Percentiles rank a stretch among this genome's conserved stretches.
Conservation (phyloP, 2,113 vertebrate genomes). For the Hydrolagus affinis region DNA sequence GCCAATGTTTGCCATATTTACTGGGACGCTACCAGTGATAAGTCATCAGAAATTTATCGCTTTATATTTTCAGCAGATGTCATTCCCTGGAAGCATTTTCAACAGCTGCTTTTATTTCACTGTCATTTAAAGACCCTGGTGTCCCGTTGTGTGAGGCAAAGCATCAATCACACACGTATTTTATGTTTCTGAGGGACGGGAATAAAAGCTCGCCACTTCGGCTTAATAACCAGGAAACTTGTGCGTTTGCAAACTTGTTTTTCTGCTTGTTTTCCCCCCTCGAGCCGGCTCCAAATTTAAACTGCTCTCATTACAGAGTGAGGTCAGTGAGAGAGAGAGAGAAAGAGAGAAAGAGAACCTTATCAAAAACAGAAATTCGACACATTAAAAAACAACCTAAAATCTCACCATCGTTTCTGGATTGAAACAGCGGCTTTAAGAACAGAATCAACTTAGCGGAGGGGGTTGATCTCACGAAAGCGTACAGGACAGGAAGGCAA, state of each 20-base stretch:
- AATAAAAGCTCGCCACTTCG: neutral
- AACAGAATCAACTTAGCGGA: neutral
- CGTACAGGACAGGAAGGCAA: no score
- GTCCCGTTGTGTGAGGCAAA: no score
- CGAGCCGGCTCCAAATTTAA: neutral
- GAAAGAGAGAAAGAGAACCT: neutral
- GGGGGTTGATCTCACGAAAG: neutral
- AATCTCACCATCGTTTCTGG: neutral
- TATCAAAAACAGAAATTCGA: neutral
- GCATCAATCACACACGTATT: neutral
- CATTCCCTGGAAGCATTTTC: neutral
- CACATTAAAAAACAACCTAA: neutral
- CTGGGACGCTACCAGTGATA: neutral
- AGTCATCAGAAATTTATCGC: neutral
- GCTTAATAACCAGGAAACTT: neutral
- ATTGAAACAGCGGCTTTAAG: no score
- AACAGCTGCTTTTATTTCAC: neutral
- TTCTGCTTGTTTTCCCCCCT: neutral
- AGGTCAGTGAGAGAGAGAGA: neutral
- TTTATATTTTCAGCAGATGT: neutral
- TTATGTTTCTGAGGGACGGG: neutral
- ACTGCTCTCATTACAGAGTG: neutral
- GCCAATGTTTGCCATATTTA: neutral
- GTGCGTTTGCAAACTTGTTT: neutral
- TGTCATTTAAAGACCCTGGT: neutral